These are phyloP conservation scores for Anoplopoma fimbria DNA, from an alignment of 2,113 vertebrate species.

Conservation along the genomic window DNA sequence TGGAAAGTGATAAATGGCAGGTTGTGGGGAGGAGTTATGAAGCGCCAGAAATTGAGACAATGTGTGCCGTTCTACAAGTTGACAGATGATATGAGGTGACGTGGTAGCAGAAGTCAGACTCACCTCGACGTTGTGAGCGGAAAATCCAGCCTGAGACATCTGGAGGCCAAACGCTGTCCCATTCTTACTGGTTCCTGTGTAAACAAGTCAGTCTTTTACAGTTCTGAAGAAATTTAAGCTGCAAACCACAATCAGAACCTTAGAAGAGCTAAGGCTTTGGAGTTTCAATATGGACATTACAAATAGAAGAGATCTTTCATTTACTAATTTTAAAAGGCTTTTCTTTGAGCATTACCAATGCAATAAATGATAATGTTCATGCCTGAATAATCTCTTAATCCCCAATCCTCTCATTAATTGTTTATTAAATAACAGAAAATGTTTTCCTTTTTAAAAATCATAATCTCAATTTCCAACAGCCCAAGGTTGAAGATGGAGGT, in stretches of 20 bases:
- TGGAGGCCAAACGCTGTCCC: constrained; percentile 97
- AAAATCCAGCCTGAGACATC: constrained; percentile 99
- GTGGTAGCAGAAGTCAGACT: constrained; percentile 63
- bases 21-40: constrained; percentile 35
- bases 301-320: not conserved
- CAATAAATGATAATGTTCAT: not conserved
- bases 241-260: not conserved
- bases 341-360: not conserved
- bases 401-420: not conserved
- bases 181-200: constrained; percentile 94
- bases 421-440: not conserved
- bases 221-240: constrained; percentile 30
- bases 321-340: not conserved
- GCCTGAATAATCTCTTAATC: not conserved
- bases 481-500: not conserved
- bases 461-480: not conserved
- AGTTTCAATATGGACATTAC: not conserved
- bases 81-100: constrained; percentile 48
- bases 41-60: constrained; percentile 53
- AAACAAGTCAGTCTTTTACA: constrained; percentile 56
- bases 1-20: constrained; percentile 83
- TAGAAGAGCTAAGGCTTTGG: not conserved
- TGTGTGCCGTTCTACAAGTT: constrained; percentile 54
- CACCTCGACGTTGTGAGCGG: constrained; percentile 95
- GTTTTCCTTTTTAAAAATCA: not conserved